Evolutionary conservation across 1,140 invertebrate genomes (phyloP).

Genomic region (Ceratosolen solmsi): DNA sequence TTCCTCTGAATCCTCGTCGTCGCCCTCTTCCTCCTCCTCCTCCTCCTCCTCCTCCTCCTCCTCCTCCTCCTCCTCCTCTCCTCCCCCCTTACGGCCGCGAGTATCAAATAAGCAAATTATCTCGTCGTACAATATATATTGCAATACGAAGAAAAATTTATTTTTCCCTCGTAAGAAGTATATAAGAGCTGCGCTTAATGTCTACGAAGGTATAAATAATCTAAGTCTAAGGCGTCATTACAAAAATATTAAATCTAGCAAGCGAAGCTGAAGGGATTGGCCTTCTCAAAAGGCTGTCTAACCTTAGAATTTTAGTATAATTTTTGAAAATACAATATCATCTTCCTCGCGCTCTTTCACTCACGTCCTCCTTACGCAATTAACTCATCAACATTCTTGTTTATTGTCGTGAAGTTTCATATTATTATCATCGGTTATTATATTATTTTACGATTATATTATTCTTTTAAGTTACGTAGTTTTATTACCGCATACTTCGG

Average conservation of each 20-base stretch:
- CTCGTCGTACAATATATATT: background rate
- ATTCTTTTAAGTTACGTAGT: constrained; percentile 1
- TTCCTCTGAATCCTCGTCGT: too few species aligned
- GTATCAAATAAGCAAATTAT: constrained; percentile 36
- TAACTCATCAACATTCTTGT: constrained; percentile 20
- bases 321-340: constrained; percentile 56
- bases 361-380: constrained; percentile 33
- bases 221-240: constrained; percentile 69
- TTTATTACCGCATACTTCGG: constrained; percentile 32
- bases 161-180: background rate
- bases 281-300: constrained; percentile 47
- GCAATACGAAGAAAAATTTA: background rate
- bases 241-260: constrained; percentile 75
- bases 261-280: constrained; percentile 66
- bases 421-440: constrained; percentile 57
- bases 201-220: constrained; percentile 64
- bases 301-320: constrained; percentile 43
- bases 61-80: too few species aligned
- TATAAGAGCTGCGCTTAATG: constrained; percentile 35
- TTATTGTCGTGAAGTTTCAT: constrained; percentile 56
- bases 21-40: too few species aligned
- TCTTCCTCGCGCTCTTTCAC: background rate
- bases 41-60: too few species aligned
- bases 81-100: background rate
- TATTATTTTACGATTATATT: constrained; percentile 26